These are phyloP conservation scores for Lampris incognitus DNA, from an alignment of 2,113 vertebrate species.

Conservation along the genomic window DNA sequence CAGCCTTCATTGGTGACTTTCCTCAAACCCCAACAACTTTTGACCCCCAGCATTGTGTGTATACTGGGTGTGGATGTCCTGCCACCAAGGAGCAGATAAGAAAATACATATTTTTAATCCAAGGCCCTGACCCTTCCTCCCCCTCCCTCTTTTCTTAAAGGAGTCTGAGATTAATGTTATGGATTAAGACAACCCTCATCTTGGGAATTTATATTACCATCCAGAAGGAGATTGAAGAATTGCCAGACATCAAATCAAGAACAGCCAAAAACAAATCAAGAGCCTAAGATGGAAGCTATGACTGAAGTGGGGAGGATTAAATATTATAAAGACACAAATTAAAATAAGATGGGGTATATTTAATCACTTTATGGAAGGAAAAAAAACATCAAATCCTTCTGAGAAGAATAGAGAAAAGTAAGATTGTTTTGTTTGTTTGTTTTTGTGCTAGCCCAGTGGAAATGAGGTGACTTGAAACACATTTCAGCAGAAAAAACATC, in stretches of 20 bases:
- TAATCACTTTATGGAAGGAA: conserved; percentile 68
- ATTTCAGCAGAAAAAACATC: too few species aligned
- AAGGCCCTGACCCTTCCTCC: conserved; percentile 21
- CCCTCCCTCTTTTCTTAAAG: conserved; percentile 59
- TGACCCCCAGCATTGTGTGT: too few species aligned
- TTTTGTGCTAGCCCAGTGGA: conserved; percentile 25
- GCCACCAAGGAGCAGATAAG: conserved; percentile 27
- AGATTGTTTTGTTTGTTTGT: not conserved
- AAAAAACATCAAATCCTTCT: conserved; percentile 59
- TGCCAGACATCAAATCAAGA: conserved; percentile 82
- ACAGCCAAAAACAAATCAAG: conserved; percentile 88
- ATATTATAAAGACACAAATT: conserved; percentile 83
- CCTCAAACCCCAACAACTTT: too few species aligned
- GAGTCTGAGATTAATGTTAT: conserved; percentile 74
- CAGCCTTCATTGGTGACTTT: too few species aligned
- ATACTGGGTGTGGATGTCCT: not conserved
- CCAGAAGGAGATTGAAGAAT: conserved; percentile 86
- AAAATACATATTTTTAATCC: conserved; percentile 73
- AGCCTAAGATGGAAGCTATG: conserved; percentile 83
- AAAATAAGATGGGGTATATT: conserved; percentile 81
- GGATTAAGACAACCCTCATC: conserved; percentile 79
- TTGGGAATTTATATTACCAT: conserved; percentile 78
- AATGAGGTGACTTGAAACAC: conserved; percentile 1
- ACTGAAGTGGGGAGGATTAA: conserved; percentile 85
- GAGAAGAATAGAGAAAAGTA: conserved; percentile 52